These are phyloP conservation scores for Ericerus pela DNA, from an alignment of 1,140 invertebrate genomes.

Conservation along the genomic window DNA sequence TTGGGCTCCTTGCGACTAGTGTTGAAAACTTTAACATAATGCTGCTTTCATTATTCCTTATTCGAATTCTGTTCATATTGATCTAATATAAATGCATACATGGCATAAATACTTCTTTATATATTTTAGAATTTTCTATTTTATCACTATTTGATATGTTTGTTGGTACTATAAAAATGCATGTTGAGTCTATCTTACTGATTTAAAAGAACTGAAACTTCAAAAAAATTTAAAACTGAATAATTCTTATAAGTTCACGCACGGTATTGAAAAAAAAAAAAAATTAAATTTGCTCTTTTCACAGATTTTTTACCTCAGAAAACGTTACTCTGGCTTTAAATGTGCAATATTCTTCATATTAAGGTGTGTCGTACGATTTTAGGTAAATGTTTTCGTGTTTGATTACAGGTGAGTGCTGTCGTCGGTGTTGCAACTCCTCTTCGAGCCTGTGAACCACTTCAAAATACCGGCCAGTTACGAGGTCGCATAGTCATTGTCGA, in stretches of 20 bases:
- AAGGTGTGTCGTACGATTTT: not conserved
- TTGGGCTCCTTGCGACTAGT: too few species aligned
- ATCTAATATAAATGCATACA: not conserved
- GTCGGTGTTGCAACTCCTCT: slow-evolving; percentile 50
- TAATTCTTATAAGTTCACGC: too few species aligned
- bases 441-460: slow-evolving; percentile 48
- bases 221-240: too few species aligned
- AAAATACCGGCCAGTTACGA: slow-evolving; percentile 42
- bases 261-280: too few species aligned
- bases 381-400: not conserved
- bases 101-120: not conserved
- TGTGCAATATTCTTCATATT: too few species aligned
- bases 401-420: slow-evolving; percentile 37
- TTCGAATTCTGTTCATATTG: not conserved
- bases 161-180: too few species aligned
- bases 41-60: not conserved
- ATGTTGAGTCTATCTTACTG: too few species aligned
- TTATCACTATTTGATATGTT: not conserved
- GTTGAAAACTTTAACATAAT: too few species aligned
- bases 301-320: too few species aligned
- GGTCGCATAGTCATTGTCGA: slow-evolving; percentile 72
- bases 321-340: too few species aligned
- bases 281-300: too few species aligned
- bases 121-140: not conserved
- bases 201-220: too few species aligned